Evolutionary conservation across 2,888 invertebrate species (phyloP), one percentile per base, ranked within the genome.

Genomic region (Tachina lurida): DNA sequence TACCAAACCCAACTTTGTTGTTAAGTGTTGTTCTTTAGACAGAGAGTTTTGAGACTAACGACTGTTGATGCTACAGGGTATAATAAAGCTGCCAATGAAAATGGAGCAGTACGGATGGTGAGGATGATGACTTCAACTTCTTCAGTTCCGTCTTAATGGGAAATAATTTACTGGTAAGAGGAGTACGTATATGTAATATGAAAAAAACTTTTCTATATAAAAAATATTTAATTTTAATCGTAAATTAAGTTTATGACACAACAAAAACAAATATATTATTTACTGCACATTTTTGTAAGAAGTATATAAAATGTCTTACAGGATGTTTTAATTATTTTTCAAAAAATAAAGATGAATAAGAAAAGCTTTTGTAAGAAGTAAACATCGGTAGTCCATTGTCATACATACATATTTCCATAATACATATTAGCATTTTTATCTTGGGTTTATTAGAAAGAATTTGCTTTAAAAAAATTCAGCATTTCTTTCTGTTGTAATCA

Each of bases 11-110:
- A 63, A 82, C 54, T 77, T 73, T 85, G 73, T 68, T 84, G 70
- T 75, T 81, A 78, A 85, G 85, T 82, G 81, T 78, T 85, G 70
- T 82, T 82, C 81, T 81, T 74, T 84, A 84, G 58, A 77, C 67
- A 84, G 77, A 71, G 76, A 77, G 81, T 62, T 70, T 58, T 76
- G 70, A 84, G 74, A 84, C 67, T 79, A 84, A 58, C 22, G 15
- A 19, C 68, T 47, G 56, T 75, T 22, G 60, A 43, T 58, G 49
- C 60, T n/a, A 15, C 19, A n/a, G 41, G 13, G 17, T 1, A 17
- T 9, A 17, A 7, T 56, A 12, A n/a, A 52, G 63, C 52, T 45
- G 39, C 10, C 15, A 41, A 43, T n/a, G 52, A 8, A 5, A 49
- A 62, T 52, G 31, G 1, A 22, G 22, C 15, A 45, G 17, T 13